phyloP scores from a whole-genome alignment of 2,113 vertebrate genomes.

The Podarcis raffonei region DNA sequence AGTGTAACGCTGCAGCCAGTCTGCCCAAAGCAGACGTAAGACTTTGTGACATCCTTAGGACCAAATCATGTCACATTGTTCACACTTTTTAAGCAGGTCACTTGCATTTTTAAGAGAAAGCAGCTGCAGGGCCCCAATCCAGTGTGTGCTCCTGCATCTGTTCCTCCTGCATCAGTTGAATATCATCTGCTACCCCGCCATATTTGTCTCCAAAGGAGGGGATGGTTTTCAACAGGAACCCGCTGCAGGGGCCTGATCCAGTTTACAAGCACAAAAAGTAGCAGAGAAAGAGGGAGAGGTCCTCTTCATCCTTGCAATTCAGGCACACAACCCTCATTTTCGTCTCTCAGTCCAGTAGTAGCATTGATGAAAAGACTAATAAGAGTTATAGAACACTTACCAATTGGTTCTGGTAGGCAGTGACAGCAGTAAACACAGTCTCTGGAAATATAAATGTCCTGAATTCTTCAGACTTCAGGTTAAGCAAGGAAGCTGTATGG shows the following conservation, averaged over 20 bases:
- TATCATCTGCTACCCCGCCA: not conserved
- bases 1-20: too few relatives aligned
- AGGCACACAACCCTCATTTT: slow-evolving; percentile 42
- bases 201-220: not conserved
- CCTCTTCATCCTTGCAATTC: not conserved
- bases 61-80: too few relatives aligned
- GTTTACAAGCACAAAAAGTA: not conserved
- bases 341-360: slow-evolving; percentile 12
- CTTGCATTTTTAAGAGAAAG: too few relatives aligned
- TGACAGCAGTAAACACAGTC: slow-evolving; percentile 97
- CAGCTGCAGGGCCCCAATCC: not conserved
- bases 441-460: slow-evolving; percentile 96
- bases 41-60: too few relatives aligned
- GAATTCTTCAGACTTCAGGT: slow-evolving; percentile 98
- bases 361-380: slow-evolving; percentile 14
- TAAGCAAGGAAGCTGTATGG: slow-evolving; percentile 95
- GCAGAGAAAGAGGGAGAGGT: not conserved
- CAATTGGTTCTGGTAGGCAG: slow-evolving; percentile 98
- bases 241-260: not conserved
- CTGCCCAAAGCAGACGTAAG: too few relatives aligned
- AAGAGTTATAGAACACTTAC: slow-evolving; percentile 78
- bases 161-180: too few relatives aligned
- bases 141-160: not conserved
- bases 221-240: not conserved
- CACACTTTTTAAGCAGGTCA: too few relatives aligned